These are phyloP conservation scores for Anthonomus grandis DNA, from an alignment of 1,140 invertebrate species.

Conservation along the genomic window DNA sequence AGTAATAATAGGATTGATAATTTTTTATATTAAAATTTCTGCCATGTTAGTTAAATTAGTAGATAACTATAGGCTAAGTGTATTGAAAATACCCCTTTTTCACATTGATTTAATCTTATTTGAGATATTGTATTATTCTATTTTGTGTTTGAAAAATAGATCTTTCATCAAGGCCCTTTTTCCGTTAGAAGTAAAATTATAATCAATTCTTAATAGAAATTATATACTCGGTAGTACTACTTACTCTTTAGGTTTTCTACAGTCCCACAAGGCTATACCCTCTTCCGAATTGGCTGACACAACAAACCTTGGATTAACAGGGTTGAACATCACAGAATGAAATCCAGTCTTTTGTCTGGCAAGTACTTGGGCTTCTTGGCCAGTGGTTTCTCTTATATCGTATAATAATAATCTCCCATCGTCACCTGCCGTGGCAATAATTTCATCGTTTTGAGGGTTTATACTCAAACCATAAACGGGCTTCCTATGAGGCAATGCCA, in stretches of 20 bases:
- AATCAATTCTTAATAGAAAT: background rate
- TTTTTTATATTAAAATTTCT: too few relatives aligned
- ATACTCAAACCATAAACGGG: conserved; percentile 86
- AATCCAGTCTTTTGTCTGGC: conserved; percentile 71
- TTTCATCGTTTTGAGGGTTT: conserved; percentile 76
- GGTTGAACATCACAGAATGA: conserved; percentile 90
- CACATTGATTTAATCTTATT: too few relatives aligned
- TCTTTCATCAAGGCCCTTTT: too few relatives aligned
- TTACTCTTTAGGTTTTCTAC: conserved; percentile 79
- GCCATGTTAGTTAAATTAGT: too few relatives aligned
- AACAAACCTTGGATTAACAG: conserved; percentile 73
- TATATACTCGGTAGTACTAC: too few relatives aligned
- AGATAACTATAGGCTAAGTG: too few relatives aligned
- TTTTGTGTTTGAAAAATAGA: too few relatives aligned
- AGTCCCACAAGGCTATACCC: conserved; percentile 85
- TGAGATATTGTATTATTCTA: too few relatives aligned
- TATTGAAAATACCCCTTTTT: too few relatives aligned
- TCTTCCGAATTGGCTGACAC: conserved; percentile 87
- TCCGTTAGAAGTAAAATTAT: too few relatives aligned
- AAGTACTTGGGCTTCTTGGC: conserved; percentile 60
- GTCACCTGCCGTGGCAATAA: conserved; percentile 87
- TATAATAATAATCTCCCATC: conserved; percentile 83
- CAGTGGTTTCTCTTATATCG: conserved; percentile 70
- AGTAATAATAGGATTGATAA: too few relatives aligned
- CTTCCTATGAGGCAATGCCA: conserved; percentile 79